Percentiles rank a stretch among this genome's conserved stretches.
Evolutionary conservation across 2,113 vertebrate species (phyloP).

Genomic region (Pipra filicauda): DNA sequence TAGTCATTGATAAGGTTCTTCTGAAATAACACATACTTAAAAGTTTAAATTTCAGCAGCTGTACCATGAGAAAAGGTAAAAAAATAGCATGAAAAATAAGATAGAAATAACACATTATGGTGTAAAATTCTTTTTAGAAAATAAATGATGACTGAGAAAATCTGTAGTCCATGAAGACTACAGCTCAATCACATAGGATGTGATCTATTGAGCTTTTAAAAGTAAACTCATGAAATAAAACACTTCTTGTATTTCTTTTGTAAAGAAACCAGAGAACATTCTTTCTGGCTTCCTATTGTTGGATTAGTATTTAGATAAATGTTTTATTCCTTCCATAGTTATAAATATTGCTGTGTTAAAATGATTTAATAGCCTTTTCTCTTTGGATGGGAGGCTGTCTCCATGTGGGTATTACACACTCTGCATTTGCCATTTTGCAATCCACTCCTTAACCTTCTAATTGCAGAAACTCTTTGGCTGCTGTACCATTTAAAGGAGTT

Average conservation of each 20-base stretch:
- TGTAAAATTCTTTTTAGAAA: background rate
- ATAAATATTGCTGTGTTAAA: background rate
- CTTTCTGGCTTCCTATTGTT: background rate
- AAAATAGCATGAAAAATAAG: background rate
- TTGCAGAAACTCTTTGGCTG: background rate
- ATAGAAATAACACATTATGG: background rate
- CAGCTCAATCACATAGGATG: background rate
- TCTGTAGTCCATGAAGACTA: background rate
- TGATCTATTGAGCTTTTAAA: background rate
- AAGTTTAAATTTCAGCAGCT: background rate
- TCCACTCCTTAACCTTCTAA: background rate
- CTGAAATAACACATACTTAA: background rate
- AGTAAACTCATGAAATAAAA: background rate
- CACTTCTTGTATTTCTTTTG: background rate
- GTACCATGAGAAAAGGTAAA: background rate
- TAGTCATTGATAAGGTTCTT: background rate
- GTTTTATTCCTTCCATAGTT: background rate
- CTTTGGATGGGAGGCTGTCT: background rate
- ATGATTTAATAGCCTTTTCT: background rate
- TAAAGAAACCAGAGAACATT: background rate
- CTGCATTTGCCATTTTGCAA: background rate
- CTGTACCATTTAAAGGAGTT: background rate
- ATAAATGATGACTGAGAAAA: background rate
- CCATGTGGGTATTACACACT: background rate
- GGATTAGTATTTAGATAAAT: background rate